Base-by-base conservation (phyloP, 2,797 vertebrate genomes). In the Cuculus canorus region DNA sequence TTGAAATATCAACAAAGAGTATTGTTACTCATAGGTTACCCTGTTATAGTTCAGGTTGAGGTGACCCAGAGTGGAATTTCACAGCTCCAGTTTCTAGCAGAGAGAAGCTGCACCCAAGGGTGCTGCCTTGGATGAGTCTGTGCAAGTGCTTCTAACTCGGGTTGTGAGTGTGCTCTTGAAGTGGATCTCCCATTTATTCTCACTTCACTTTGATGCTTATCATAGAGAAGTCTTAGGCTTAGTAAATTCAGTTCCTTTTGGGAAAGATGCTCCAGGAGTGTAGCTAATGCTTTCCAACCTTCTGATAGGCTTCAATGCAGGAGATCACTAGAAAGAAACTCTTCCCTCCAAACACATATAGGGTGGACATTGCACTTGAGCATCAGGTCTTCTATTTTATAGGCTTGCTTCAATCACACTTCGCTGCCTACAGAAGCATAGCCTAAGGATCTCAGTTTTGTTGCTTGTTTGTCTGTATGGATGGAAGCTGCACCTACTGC, bases 331-430 rank as follows among this genome's bases (percentile, higher is more conserved):
- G 79, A 37, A 63, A 50, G 79, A 37, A 63, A 4, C 15, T 47
- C 11, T 5, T 91, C 23, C 25, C 35, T 94, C 35, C 45, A 9
- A 23, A 23, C 4, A 5, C 16, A 14, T 0, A 0, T 18, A 8
- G 3, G 6, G 11, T 50, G 72, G 50, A 5, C 27, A 2, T 6
- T 57, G 52, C 61, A 45, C 16, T 18, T 45, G 16, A 45, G 17
- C 43, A 71, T 32, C 53, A 75, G 41, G 60, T 28, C 7, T 53
- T 39, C 22, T 45, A 11, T 89, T 57, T n/a, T 66, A 8, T 17
- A 19, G 0, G 21, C 35, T 23, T 7, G 1, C 9, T 70, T 10
- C 66, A 72, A 1, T 47, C 65, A 33, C 17, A 14, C 2, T 45
- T 90, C 32, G 33, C 41, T 72, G 39, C 37, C n/a, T 19, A 11